Evolutionary conservation across 2,113 vertebrate species (phyloP).

Genomic region (Tupaia chinensis): DNA sequence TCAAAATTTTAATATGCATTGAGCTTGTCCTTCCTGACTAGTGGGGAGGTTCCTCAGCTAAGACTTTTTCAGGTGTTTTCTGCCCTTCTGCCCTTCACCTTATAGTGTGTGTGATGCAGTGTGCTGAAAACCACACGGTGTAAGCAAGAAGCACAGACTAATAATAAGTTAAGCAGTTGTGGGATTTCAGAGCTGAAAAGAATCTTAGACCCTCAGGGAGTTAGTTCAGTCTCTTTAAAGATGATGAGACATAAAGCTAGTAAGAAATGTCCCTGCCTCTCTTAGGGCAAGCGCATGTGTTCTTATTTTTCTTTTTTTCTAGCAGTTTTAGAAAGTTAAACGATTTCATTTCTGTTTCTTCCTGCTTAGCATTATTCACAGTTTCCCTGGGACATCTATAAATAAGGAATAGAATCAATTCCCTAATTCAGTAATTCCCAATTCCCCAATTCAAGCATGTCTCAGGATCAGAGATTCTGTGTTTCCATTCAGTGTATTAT

Average conservation of each 20-base stretch:
- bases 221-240: not conserved
- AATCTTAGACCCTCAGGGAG: not conserved
- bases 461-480: not conserved
- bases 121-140: not conserved
- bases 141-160: not conserved
- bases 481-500: conserved; percentile 21
- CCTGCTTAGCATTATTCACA: not conserved
- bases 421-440: not conserved
- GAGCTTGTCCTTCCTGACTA: not conserved
- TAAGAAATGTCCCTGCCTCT: not conserved
- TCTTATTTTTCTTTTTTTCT: too few relatives aligned
- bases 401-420: not conserved
- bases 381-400: not conserved
- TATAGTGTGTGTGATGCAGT: not conserved
- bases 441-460: not conserved
- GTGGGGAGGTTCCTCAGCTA: not conserved
- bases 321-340: not conserved
- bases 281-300: too few relatives aligned
- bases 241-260: not conserved
- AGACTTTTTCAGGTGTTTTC: not conserved
- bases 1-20: not conserved
- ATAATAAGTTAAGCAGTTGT: not conserved
- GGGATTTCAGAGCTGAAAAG: not conserved
- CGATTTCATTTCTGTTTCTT: conserved; percentile 25
- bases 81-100: not conserved